A percentile compares a stretch with the other conserved stretches of the same genome.
phyloP scores from a whole-genome alignment of 2,797 vertebrate genomes.

The Crossoptilon crossoptilon region DNA sequence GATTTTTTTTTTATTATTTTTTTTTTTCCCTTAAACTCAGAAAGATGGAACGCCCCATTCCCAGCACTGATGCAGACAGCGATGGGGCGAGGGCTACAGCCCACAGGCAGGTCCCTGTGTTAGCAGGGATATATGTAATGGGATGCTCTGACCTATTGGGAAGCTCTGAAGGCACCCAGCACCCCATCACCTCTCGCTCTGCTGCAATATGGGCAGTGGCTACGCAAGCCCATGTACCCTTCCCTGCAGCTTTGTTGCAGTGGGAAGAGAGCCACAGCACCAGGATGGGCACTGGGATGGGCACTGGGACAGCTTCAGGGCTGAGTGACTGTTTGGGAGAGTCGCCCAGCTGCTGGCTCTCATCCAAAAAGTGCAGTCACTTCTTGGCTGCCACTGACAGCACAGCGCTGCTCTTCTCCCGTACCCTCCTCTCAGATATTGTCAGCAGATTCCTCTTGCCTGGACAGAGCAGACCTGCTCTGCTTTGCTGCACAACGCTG shows the following conservation, averaged over 20 bases:
- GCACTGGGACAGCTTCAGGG: background rate
- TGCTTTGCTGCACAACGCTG: background rate
- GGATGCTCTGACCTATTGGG: background rate
- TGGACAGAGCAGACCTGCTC: background rate
- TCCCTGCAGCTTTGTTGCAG: background rate
- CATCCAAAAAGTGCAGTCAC: fast-evolving
- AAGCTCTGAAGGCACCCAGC: background rate
- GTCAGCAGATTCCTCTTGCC: background rate
- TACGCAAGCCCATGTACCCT: background rate
- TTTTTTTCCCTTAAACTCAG: constrained; percentile 27
- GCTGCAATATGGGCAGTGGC: background rate
- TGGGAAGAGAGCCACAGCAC: background rate
- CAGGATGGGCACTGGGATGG: background rate
- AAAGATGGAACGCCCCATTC: constrained; percentile 44
- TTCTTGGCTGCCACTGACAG: background rate
- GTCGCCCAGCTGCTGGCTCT: background rate
- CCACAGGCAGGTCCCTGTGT: background rate
- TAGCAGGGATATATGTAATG: background rate
- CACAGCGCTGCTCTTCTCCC: fast-evolving
- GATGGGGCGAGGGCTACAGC: background rate
- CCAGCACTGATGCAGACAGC: background rate
- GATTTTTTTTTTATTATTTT: constrained; percentile 39
- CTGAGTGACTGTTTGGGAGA: background rate
- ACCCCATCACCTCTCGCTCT: background rate
- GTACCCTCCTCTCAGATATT: background rate